A percentile compares a stretch with the other conserved stretches of the same genome.
Conservation (phyloP, 2,797 vertebrate genomes). For the Diplodus sargus region DNA sequence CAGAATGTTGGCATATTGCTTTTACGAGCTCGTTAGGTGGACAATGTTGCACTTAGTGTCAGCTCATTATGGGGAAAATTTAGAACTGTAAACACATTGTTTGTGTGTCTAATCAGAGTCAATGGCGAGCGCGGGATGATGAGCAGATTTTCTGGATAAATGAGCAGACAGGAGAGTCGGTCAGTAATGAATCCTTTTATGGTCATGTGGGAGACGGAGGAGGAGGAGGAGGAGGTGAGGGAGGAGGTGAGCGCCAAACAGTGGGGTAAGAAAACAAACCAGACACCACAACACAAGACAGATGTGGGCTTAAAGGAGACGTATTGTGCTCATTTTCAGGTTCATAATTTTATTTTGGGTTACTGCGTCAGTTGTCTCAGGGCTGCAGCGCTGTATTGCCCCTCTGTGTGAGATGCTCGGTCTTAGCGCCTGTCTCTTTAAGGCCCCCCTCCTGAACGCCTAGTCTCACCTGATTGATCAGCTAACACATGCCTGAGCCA, state of each 20-base stretch:
- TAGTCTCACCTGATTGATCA: too few species aligned
- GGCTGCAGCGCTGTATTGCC: too few species aligned
- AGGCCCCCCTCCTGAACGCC: too few species aligned
- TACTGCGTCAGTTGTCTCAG: too few species aligned
- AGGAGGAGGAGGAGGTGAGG: background rate
- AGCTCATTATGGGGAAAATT: conserved; percentile 76
- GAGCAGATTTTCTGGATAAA: conserved; percentile 76
- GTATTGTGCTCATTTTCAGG: too few species aligned
- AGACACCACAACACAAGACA: background rate
- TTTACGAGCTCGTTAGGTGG: conserved; percentile 79
- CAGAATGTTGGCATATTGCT: conserved; percentile 75
- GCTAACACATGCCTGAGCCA: too few species aligned
- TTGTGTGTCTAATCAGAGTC: conserved; percentile 75
- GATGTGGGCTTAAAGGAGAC: too few species aligned
- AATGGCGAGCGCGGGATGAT: conserved; percentile 63
- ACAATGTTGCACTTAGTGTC: conserved; percentile 80
- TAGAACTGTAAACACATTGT: conserved; percentile 77
- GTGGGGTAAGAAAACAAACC: conserved; percentile 8
- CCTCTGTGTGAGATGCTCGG: too few species aligned
- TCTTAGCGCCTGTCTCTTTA: too few species aligned
- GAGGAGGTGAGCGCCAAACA: background rate
- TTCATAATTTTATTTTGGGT: too few species aligned
- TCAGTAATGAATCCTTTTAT: conserved; percentile 58
- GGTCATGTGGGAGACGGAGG: conserved; percentile 16
- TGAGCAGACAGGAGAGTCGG: conserved; percentile 66